These are phyloP conservation scores for Brachionus plicatilis DNA, from an alignment of 1,140 invertebrate genomes.

Conservation along the genomic window DNA sequence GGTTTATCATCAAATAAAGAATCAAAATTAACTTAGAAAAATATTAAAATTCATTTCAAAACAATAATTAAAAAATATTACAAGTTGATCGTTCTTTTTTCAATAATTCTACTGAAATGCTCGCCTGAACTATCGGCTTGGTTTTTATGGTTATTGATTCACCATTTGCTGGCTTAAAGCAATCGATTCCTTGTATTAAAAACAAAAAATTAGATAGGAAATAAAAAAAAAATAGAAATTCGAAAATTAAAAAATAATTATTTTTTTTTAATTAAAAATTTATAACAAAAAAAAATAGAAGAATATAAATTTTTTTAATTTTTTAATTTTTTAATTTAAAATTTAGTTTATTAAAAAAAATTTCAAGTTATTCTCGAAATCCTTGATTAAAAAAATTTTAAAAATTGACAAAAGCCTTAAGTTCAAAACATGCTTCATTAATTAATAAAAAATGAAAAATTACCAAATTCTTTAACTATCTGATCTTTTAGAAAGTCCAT, in stretches of 20 bases:
- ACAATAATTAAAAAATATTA: neutral
- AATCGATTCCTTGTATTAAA: neutral
- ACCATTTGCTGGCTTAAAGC: conserved; percentile 39
- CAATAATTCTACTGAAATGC: neutral
- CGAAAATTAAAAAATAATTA: too few species aligned
- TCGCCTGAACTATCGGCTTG: neutral
- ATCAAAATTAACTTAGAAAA: conserved; percentile 26
- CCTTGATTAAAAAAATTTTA: too few species aligned
- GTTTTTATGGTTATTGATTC: conserved; percentile 36
- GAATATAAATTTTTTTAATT: too few species aligned
- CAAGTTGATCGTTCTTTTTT: conserved; percentile 20
- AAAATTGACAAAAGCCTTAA: too few species aligned
- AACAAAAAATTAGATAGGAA: neutral
- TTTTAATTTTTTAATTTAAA: too few species aligned
- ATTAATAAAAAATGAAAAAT: neutral
- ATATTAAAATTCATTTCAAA: neutral
- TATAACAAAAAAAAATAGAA: too few species aligned
- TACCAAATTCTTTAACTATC: conserved; percentile 37
- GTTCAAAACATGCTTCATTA: neutral
- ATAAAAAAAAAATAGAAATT: neutral
- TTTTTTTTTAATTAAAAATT: neutral
- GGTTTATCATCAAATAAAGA: neutral
- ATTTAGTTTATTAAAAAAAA: too few species aligned
- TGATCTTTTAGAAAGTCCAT: conserved; percentile 80
- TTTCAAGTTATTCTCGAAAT: too few species aligned